Base-by-base conservation (phyloP, 2,113 vertebrate genomes). In the Trogon melanurus region DNA sequence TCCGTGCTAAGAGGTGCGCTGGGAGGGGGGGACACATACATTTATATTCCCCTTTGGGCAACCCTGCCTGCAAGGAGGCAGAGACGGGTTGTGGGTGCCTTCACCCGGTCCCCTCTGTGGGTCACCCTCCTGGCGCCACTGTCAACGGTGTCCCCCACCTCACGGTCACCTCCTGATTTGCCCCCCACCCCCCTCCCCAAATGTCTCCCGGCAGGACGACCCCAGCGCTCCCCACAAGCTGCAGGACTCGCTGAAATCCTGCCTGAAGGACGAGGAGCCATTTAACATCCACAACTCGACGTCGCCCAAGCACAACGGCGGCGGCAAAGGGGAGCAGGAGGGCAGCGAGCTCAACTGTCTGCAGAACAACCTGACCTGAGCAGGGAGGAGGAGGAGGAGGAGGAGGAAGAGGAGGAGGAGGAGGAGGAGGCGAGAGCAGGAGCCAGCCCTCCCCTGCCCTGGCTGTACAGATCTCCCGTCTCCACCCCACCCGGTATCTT, bases 301-400 rank as follows among this genome's bases (percentile, higher is more conserved):
- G 97, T 99, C 99, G 30, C 98, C 99, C 97, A 99, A 99, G 96
- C 98, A 98, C 7, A 99, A 99, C 69, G 98, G 98, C 85, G 98
- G 98, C 78, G 98, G 98, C 97, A 99, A 99, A 97, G 98, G 98
- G 47, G 99, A 99, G 96, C 98, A 98, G 91, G 99, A 98, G 32
- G 98, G 97, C 85, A 95, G 98, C 34, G 99, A 99, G 90, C 98
- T 98, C 94, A 99, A 99, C 97, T 99, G 99, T 87, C 98, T 99
- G 93, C 99, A 99, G 98, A 99, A 99, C 98, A 99, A 99, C 98
- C 98, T 99, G 98, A 99, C 99, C 97, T 99, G 98, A 98, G 91
- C 7, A 51, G 72, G 69, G 14, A 10, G 84, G 70, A 56, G 60
- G 14, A 69, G 62, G 19, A 17, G 29, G 81, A 54, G 36, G 17